Conservation (phyloP, 2,888 invertebrate genomes). For the Acrobasis consociella region DNA sequence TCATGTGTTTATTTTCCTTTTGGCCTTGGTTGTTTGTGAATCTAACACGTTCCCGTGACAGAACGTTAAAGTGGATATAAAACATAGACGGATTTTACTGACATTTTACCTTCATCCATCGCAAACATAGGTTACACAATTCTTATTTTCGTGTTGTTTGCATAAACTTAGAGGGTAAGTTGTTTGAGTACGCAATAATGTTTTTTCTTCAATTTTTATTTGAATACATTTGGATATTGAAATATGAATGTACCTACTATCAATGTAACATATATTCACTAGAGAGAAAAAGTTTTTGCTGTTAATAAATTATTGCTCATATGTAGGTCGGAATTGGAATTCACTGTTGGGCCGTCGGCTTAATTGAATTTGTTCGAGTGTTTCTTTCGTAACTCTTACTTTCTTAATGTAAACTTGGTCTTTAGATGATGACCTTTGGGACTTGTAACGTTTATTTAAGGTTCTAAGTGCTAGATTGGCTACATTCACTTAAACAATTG, state of each 20-base stretch:
- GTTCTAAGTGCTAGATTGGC: background rate
- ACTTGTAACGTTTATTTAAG: conserved; percentile 6
- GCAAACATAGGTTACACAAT: background rate
- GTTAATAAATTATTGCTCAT: conserved; percentile 26
- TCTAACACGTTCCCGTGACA: conserved; percentile 9
- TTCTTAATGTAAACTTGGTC: conserved; percentile 15
- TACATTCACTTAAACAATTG: background rate
- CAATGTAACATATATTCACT: background rate
- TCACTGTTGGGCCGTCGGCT: conserved; percentile 15
- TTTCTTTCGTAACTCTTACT: conserved; percentile 16
- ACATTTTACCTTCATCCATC: background rate
- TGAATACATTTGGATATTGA: background rate
- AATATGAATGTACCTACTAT: background rate
- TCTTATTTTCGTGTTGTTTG: background rate
- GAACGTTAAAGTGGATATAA: background rate
- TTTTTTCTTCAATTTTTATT: background rate
- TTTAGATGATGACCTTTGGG: conserved; percentile 19
- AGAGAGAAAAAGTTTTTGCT: conserved; percentile 12
- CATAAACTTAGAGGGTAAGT: too few relatives aligned
- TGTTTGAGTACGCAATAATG: background rate
- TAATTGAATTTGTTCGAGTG: conserved; percentile 25
- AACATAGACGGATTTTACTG: conserved; percentile 13
- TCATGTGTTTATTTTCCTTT: conserved; percentile 4
- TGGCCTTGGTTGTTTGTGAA: conserved; percentile 4
- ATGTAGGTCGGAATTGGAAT: conserved; percentile 7